phyloP scores from a whole-genome alignment of 1,140 invertebrate genomes.

The Lucilia sericata region DNA sequence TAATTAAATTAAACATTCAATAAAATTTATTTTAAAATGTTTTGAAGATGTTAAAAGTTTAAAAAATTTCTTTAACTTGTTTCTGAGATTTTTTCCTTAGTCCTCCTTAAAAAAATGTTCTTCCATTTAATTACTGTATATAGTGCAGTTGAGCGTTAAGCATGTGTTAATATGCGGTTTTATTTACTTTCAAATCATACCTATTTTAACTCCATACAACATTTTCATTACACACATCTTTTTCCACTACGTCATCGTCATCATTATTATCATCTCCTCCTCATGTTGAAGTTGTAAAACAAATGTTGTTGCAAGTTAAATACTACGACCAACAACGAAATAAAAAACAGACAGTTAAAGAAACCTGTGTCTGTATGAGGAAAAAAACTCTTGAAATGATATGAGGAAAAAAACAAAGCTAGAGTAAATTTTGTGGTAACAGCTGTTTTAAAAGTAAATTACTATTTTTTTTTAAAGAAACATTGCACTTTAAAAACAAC shows the following conservation, averaged over 20 bases:
- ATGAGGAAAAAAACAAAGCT: background rate
- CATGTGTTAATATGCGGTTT: slow-evolving; percentile 65
- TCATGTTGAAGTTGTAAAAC: slow-evolving; percentile 36
- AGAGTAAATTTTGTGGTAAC: slow-evolving; percentile 44
- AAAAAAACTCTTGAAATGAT: background rate
- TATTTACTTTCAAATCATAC: slow-evolving; percentile 9
- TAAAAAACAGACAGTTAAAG: background rate
- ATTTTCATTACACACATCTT: background rate
- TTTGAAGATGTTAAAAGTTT: no score
- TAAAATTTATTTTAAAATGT: no score
- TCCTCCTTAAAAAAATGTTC: background rate
- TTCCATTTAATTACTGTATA: background rate
- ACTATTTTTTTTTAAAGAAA: slow-evolving; percentile 16
- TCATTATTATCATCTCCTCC: background rate
- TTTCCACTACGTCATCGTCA: background rate
- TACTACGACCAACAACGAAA: background rate
- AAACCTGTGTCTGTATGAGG: background rate
- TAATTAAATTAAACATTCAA: no score
- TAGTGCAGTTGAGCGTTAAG: slow-evolving; percentile 35
- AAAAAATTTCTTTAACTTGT: background rate
- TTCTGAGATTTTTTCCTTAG: background rate
- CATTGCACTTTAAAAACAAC: background rate
- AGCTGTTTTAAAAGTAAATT: slow-evolving; percentile 46
- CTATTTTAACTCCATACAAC: background rate
- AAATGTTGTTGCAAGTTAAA: slow-evolving; percentile 31